Base-by-base conservation (phyloP, 1,140 invertebrate genomes). In the Calliphora vicina region DNA sequence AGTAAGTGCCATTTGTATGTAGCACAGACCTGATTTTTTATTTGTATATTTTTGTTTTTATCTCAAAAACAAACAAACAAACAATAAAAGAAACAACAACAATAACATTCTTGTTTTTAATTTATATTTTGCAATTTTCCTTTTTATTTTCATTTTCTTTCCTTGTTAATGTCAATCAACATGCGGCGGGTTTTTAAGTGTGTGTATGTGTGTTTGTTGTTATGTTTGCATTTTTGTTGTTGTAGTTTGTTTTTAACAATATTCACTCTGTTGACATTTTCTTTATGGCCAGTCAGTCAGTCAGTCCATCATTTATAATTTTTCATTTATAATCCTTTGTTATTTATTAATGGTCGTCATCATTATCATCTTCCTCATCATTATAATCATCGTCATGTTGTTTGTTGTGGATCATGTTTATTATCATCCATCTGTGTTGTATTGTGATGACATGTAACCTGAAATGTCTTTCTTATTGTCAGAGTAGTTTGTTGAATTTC, bases 271-370 rank as follows among this genome's bases (percentile, higher is more conserved):
- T 23, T 25, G 61, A 67, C 23, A 67, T 67, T 67, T 67, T 23
- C 61, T 67, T 67, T 23, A 17, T 50, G 12, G 17, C 61, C 61
- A 23, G 61, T 67, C 23, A n/a, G n/a, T n/a, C n/a, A n/a, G n/a
- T n/a, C 35, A 10, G 35, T 1, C 35, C 35, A 20, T 67, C 61
- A 67, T 67, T 67, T 67, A 67, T 67, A 67, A 67, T 67, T 67
- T 67, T 23, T 67, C 57, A 23, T 67, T 67, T 67, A n/a, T 67
- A 67, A 67, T 67, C 61, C 61, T 67, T 67, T 67, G 23, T 67
- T 9, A 61, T 5, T 23, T 20, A 67, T 10, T 17, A 25, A 23
- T 67, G n/a, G 61, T 67, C 23, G 25, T 67, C 61, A 67, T 67
- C 20, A 5, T 67, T 1, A 6, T 67, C 9, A 25, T 67, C 9